These are phyloP conservation scores for Dinothrombium tinctorium DNA, from an alignment of 1,140 invertebrate genomes.

Conservation along the genomic window DNA sequence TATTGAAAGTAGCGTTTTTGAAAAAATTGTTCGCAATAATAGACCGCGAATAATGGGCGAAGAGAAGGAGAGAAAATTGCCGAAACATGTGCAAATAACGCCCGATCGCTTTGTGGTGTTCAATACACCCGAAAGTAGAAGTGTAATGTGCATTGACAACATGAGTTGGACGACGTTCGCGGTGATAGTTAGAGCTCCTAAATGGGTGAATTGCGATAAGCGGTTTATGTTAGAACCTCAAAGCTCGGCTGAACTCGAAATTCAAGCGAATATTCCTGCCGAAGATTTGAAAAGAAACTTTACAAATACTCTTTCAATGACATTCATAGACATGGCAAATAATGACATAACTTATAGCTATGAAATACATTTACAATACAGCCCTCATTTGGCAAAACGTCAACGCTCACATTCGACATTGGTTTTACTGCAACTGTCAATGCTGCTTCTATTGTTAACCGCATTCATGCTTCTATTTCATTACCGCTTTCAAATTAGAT, in stretches of 20 bases:
- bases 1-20: no score
- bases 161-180: background rate
- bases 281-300: no score
- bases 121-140: no score
- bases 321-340: background rate
- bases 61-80: no score
- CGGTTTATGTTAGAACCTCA: background rate
- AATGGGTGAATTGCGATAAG: background rate
- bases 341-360: background rate
- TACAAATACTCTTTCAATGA: background rate
- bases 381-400: background rate
- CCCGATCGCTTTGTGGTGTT: no score
- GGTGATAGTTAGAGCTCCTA: background rate
- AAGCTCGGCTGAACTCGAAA: background rate
- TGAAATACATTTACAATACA: background rate
- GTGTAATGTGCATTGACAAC: no score
- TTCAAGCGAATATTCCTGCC: background rate
- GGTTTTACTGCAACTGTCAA: background rate
- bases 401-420: background rate
- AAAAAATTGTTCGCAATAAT: no score
- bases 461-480: background rate
- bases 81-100: no score
- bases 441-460: background rate
- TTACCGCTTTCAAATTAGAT: background rate
- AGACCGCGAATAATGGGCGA: no score